A percentile compares a stretch with the other conserved stretches of the same genome.
These are phyloP conservation scores for Heliconius hermathena DNA, from an alignment of 1,140 invertebrate species.

Conservation along the genomic window DNA sequence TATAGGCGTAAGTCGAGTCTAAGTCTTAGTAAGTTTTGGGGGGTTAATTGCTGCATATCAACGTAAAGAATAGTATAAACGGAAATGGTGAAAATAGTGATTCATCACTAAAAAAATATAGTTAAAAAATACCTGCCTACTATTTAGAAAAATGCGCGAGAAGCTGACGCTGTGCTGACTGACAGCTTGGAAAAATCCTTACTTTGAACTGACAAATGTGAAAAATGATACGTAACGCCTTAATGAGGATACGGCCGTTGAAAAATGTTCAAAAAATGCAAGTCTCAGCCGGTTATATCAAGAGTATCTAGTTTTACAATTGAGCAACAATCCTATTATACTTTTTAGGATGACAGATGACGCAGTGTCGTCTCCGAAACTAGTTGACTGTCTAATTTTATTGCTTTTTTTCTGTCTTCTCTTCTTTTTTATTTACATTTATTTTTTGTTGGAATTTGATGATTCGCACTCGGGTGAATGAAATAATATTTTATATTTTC, in stretches of 20 bases:
- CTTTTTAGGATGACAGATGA: not conserved
- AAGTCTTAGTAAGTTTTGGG: too few relatives aligned
- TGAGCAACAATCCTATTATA: conserved; percentile 9
- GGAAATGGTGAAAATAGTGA: too few relatives aligned
- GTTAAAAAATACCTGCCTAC: too few relatives aligned
- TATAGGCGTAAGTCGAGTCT: too few relatives aligned
- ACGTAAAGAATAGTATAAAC: too few relatives aligned
- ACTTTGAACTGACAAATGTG: not conserved
- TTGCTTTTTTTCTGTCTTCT: not conserved
- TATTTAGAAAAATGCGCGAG: too few relatives aligned
- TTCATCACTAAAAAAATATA: too few relatives aligned
- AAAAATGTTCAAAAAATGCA: conserved; percentile 4
- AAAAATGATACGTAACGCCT: conserved; percentile 2
- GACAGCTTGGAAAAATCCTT: not conserved
- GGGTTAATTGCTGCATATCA: too few relatives aligned
- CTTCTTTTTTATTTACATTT: not conserved
- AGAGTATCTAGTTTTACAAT: not conserved
- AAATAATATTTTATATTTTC: too few relatives aligned
- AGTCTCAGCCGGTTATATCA: not conserved
- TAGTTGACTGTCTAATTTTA: not conserved
- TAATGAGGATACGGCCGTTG: not conserved
- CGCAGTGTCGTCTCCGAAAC: not conserved
- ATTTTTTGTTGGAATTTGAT: too few relatives aligned
- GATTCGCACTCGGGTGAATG: too few relatives aligned
- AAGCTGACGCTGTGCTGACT: too few relatives aligned